Conservation (phyloP, 2,888 invertebrate genomes). For the Pimpla rufipes region DNA sequence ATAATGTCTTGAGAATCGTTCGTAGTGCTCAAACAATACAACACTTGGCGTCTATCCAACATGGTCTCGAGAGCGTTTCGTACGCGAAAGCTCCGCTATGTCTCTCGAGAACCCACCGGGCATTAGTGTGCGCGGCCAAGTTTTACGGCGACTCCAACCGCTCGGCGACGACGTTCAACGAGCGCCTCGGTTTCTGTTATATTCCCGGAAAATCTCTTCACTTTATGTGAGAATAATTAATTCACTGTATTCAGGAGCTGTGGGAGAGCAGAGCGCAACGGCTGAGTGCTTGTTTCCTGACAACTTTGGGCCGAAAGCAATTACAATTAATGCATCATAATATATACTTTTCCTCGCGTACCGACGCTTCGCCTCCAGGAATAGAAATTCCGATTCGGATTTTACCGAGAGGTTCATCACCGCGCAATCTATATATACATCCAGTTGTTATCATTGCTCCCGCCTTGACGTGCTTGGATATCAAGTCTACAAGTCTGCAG, state of each 20-base stretch:
- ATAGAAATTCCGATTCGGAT: constrained; percentile 44
- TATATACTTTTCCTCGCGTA: constrained; percentile 27
- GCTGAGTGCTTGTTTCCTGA: constrained; percentile 16
- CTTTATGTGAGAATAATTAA: constrained; percentile 42
- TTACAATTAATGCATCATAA: constrained; percentile 42
- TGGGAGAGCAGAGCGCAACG: not conserved
- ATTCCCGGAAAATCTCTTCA: constrained; percentile 25
- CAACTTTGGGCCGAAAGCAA: constrained; percentile 35
- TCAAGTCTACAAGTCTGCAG: not conserved
- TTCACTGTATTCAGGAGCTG: constrained; percentile 14
- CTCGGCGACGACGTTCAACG: too few species aligned
- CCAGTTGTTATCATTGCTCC: constrained; percentile 29
- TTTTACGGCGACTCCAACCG: not conserved
- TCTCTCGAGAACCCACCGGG: not conserved
- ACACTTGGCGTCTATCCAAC: too few species aligned
- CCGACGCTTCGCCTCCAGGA: constrained; percentile 18
- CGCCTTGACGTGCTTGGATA: constrained; percentile 1
- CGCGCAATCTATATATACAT: constrained; percentile 25
- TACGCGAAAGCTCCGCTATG: too few species aligned
- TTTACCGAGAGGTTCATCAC: not conserved
- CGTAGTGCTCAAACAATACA: not conserved
- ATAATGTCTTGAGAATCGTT: not conserved
- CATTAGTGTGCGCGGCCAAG: not conserved
- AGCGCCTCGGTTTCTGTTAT: not conserved
- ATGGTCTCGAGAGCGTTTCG: too few species aligned